These are phyloP conservation scores for Calonectris borealis DNA, from an alignment of 2,113 vertebrate species.

Conservation along the genomic window DNA sequence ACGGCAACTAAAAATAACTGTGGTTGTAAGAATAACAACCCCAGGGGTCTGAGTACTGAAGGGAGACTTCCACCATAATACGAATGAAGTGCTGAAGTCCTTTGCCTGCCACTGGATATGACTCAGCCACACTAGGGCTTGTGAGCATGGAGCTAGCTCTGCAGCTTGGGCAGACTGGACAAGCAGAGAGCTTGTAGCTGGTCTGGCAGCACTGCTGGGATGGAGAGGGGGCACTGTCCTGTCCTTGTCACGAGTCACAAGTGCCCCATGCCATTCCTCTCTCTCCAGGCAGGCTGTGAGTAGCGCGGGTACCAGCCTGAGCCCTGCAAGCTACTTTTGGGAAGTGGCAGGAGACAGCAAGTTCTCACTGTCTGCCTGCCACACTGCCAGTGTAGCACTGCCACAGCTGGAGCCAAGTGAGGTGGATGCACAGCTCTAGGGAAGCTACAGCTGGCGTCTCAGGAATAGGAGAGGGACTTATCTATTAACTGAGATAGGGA, in stretches of 20 bases:
- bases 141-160: neutral
- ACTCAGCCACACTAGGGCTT: neutral
- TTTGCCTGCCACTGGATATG: neutral
- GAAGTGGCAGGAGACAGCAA: neutral
- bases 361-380: neutral
- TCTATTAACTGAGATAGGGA: neutral
- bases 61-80: neutral
- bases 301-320: neutral
- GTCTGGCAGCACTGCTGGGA: neutral
- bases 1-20: neutral
- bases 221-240: neutral
- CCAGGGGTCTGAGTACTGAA: neutral
- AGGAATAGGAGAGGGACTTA: neutral
- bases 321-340: neutral
- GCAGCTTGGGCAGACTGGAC: neutral
- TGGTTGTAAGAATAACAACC: neutral
- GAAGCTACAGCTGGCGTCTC: neutral
- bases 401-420: neutral
- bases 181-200: neutral
- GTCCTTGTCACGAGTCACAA: neutral
- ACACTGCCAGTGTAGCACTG: neutral
- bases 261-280: neutral
- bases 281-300: neutral
- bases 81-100: neutral
- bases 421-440: neutral